These are phyloP conservation scores for Amphiura filiformis DNA, from an alignment of 35 echinoderm and acorn worm genomes.

Conservation along the genomic window DNA sequence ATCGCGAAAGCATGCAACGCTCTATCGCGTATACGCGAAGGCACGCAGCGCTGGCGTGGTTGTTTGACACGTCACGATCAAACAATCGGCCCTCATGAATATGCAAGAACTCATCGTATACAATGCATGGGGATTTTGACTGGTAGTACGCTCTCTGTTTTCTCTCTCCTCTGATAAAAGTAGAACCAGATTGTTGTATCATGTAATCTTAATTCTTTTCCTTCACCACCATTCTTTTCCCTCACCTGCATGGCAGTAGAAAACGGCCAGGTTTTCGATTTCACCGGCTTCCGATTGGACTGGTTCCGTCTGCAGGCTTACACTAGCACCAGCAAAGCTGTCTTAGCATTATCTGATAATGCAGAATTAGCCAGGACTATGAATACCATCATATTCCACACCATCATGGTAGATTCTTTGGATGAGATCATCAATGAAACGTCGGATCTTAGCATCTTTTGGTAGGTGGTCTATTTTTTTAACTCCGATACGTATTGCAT, in stretches of 20 bases:
- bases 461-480: constrained; percentile 40
- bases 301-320: constrained; percentile 97
- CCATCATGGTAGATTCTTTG: constrained; percentile 88
- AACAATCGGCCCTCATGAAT: too few species aligned
- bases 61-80: too few species aligned
- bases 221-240: too few species aligned
- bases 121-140: too few species aligned
- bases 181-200: too few species aligned
- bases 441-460: constrained; percentile 92
- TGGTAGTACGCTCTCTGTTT: too few species aligned
- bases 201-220: too few species aligned
- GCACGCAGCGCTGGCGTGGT: too few species aligned
- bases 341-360: constrained; percentile 73
- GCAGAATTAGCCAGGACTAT: constrained; percentile 81
- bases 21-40: too few species aligned
- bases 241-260: constrained; percentile 57
- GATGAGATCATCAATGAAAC: constrained; percentile 91
- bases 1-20: too few species aligned
- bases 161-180: too few species aligned
- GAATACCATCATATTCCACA: constrained; percentile 93
- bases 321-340: constrained; percentile 86
- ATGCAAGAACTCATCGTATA: too few species aligned
- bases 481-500: not conserved
- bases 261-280: constrained; percentile 64
- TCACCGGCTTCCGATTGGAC: constrained; percentile 87